phyloP scores from a whole-genome alignment of 2,888 invertebrate genomes.

The Eupithecia subumbrata region DNA sequence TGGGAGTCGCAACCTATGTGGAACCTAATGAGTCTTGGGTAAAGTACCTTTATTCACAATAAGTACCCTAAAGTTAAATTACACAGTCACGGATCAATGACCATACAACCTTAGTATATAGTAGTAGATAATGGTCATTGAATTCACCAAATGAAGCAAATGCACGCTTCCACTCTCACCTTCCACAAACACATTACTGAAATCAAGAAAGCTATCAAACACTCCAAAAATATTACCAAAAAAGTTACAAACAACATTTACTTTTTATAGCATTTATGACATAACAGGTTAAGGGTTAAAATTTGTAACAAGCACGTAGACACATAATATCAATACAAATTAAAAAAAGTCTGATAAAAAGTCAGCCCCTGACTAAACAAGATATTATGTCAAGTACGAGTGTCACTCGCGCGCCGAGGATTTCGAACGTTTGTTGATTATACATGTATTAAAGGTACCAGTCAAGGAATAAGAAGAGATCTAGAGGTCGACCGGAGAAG shows the following conservation, averaged over 20 bases:
- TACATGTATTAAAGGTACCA: no score
- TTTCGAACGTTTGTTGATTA: no score
- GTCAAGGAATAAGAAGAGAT: no score
- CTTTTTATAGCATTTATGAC: neutral
- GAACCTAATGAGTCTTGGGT: no score
- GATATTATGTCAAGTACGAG: no score
- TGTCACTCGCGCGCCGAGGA: no score
- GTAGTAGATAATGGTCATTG: neutral
- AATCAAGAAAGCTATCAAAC: neutral
- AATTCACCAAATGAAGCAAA: neutral
- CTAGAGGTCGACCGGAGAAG: no score
- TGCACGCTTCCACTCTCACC: neutral
- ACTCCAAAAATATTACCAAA: neutral
- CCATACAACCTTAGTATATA: neutral
- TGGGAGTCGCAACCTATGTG: no score
- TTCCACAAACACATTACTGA: neutral
- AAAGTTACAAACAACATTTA: neutral
- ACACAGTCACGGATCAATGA: slow-evolving; percentile 4
- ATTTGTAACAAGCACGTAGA: neutral
- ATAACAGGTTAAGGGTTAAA: neutral
- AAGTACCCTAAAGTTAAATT: no score
- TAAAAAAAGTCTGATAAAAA: neutral
- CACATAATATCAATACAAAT: neutral
- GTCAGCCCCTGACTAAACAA: no score
- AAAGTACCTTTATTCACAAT: no score